phyloP scores from a whole-genome alignment of 2,888 invertebrate species.

The Clunio marinus region DNA sequence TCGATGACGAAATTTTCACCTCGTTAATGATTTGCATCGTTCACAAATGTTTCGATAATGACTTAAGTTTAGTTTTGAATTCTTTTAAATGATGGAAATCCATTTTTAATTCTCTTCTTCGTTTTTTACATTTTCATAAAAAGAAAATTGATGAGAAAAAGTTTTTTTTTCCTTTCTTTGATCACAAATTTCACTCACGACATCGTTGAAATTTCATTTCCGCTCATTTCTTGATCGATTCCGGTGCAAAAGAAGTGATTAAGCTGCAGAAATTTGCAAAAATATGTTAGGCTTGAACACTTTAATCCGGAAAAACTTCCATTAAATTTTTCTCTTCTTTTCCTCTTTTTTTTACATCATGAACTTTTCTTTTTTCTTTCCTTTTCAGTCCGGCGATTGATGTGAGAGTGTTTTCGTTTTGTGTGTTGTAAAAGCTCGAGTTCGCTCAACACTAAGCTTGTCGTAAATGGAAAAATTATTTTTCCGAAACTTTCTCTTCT shows the following conservation, averaged over 20 bases:
- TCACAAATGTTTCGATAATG: neutral
- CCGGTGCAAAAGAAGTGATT: conserved; percentile 2
- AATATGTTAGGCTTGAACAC: conserved; percentile 28
- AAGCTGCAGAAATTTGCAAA: neutral
- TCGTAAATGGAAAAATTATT: conserved; percentile 20
- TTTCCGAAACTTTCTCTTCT: conserved; percentile 1
- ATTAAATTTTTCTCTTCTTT: conserved; percentile 23
- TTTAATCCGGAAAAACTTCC: conserved; percentile 26
- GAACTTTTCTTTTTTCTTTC: conserved; percentile 6
- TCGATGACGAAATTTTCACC: conserved; percentile 14
- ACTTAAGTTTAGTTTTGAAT: neutral
- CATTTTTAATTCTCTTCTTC: no score
- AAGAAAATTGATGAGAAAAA: neutral
- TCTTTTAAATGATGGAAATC: no score
- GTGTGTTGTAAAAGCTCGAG: conserved; percentile 36
- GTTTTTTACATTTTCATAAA: neutral
- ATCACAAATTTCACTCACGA: neutral
- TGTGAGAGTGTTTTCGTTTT: neutral
- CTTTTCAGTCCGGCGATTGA: neutral
- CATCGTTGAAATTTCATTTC: neutral
- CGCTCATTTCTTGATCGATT: conserved; percentile 13
- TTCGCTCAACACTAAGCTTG: conserved; percentile 18
- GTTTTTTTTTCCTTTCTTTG: neutral
- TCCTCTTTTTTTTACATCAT: conserved; percentile 21
- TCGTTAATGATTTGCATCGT: neutral